phyloP scores from a whole-genome alignment of 2,797 vertebrate genomes.

The Sebastes glaucus region DNA sequence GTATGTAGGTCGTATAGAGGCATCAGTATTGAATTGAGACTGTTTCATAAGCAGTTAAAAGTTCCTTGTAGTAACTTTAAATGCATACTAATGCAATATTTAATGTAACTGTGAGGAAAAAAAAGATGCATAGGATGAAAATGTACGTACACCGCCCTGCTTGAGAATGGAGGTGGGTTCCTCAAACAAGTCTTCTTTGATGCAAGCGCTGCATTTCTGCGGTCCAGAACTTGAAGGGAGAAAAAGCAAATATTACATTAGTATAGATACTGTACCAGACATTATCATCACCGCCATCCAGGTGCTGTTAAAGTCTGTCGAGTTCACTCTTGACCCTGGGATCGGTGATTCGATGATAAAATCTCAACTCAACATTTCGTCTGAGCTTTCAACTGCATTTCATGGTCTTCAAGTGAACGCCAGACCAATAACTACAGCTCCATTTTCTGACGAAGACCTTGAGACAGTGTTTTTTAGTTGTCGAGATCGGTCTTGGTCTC shows the following conservation, averaged over 20 bases:
- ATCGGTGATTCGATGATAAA: not conserved
- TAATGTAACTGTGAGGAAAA: not conserved
- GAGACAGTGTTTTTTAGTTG: not conserved
- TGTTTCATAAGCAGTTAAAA: not conserved
- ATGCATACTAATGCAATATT: not conserved
- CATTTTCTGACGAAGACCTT: not conserved
- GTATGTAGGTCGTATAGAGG: not conserved
- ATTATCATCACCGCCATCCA: not conserved
- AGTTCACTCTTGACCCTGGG: not conserved
- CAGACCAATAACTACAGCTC: not conserved
- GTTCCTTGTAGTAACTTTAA: not conserved
- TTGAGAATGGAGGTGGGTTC: constrained; percentile 93
- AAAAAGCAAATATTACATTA: not conserved
- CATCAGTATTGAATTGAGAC: not conserved
- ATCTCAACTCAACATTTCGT: not conserved
- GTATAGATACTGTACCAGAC: not conserved
- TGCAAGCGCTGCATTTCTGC: constrained; percentile 93
- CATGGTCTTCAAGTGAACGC: not conserved
- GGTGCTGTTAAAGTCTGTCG: not conserved
- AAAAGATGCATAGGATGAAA: not conserved
- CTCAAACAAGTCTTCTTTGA: constrained; percentile 95
- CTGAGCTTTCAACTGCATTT: no score
- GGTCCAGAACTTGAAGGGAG: constrained; percentile 87
- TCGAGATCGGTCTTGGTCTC: no score
- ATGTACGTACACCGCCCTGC: constrained; percentile 88